Percentiles rank a stretch among this genome's conserved stretches.
These are phyloP conservation scores for Coranthus polyacanthus DNA, from an alignment of 2,797 vertebrate species.

Conservation along the genomic window DNA sequence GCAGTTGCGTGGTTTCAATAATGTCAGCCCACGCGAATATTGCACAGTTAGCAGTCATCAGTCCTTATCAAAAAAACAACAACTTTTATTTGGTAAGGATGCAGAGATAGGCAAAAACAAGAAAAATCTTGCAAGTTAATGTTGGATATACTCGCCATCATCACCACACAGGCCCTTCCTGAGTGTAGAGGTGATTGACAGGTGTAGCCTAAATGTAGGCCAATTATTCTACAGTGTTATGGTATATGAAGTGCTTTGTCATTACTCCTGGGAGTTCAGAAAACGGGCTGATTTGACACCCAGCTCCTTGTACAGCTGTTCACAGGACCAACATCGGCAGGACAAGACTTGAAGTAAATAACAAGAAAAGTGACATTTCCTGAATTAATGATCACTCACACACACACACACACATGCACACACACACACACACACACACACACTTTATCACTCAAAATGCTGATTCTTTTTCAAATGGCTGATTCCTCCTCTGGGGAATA, in stretches of 20 bases:
- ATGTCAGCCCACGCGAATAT: no score
- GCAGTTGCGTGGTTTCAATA: no score
- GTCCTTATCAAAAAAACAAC: no score
- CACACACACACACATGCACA: no score
- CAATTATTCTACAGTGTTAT: slow-evolving; percentile 45
- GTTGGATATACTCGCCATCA: slow-evolving; percentile 9
- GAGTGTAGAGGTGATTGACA: slow-evolving; percentile 43
- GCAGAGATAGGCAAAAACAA: not conserved
- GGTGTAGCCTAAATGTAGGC: slow-evolving; percentile 31
- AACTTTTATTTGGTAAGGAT: no score
- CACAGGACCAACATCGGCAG: slow-evolving; percentile 21
- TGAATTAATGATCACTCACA: slow-evolving; percentile 33
- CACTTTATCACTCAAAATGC: slow-evolving; percentile 23
- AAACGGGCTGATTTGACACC: slow-evolving; percentile 25
- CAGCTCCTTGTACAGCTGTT: slow-evolving; percentile 8
- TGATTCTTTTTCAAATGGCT: slow-evolving; percentile 27
- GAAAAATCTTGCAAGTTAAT: slow-evolving; percentile 11
- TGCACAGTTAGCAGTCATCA: no score
- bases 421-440: no score
- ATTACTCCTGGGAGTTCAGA: slow-evolving; percentile 42
- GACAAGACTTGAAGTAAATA: slow-evolving; percentile 20
- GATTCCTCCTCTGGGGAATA: slow-evolving; percentile 28
- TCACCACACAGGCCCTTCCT: slow-evolving; percentile 25
- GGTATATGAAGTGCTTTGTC: slow-evolving; percentile 40
- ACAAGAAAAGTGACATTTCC: slow-evolving; percentile 2